phyloP scores from a whole-genome alignment of 1,140 invertebrate genomes.

The Euborellia annulipes region DNA sequence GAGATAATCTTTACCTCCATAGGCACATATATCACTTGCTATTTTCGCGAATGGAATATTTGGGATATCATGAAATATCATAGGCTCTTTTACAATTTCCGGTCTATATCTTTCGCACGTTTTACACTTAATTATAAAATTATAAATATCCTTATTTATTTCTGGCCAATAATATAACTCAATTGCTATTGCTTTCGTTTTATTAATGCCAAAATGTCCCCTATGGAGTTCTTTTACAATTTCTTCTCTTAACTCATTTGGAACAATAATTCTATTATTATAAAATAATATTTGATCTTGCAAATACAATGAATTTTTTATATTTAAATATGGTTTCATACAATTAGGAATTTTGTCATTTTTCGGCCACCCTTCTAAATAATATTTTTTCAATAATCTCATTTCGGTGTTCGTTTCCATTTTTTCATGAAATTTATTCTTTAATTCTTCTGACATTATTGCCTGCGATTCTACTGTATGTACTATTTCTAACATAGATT shows the following conservation, averaged over 20 bases:
- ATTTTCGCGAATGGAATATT: constrained; percentile 16
- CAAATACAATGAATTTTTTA: constrained; percentile 13
- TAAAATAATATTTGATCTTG: constrained; percentile 16
- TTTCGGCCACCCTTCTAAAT: background rate
- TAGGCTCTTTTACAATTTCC: constrained; percentile 13
- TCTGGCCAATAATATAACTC: constrained; percentile 16
- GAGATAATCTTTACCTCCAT: no score
- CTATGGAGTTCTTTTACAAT: constrained; percentile 21
- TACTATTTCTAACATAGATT: background rate
- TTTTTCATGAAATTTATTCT: no score
- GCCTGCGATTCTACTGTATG: background rate
- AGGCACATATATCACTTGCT: constrained; percentile 14
- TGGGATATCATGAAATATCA: constrained; percentile 14
- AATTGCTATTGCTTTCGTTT: constrained; percentile 12
- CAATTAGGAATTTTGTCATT: background rate
- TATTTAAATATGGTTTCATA: background rate
- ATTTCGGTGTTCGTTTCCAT: no score
- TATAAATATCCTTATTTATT: background rate
- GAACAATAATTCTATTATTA: constrained; percentile 20
- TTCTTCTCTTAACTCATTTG: constrained; percentile 14
- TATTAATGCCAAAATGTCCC: constrained; percentile 21
- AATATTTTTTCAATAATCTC: background rate
- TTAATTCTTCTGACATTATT: no score
- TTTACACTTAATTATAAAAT: constrained; percentile 4
- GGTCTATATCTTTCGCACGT: constrained; percentile 9